A percentile compares a stretch with the other conserved stretches of the same genome.
Conservation (phyloP, 2,888 invertebrate species). For the Zonitis immaculata region DNA sequence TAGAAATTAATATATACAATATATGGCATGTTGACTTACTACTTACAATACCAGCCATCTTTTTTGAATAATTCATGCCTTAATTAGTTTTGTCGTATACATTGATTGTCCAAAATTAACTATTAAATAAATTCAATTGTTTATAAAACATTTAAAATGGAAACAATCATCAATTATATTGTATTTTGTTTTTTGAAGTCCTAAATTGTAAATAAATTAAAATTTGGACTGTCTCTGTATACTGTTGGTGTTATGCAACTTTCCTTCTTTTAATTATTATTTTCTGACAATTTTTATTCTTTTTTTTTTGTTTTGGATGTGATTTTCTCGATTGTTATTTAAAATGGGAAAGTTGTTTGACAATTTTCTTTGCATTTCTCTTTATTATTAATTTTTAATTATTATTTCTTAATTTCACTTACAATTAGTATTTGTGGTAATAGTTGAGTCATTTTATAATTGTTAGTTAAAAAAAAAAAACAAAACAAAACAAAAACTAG, state of each 20-base stretch:
- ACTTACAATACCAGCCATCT: conserved; percentile 16
- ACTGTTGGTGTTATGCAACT: conserved; percentile 22
- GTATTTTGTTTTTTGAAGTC: not conserved
- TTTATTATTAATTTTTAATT: not conserved
- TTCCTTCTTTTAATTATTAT: conserved; percentile 14
- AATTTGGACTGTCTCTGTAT: conserved; percentile 26
- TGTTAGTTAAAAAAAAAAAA: no score
- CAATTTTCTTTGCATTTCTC: conserved; percentile 21
- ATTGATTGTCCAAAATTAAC: conserved; percentile 20
- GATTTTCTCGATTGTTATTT: conserved; percentile 7
- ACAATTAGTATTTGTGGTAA: conserved; percentile 28
- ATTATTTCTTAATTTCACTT: conserved; percentile 13
- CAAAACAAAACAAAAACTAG: no score
- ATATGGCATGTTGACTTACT: conserved; percentile 20
- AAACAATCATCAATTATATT: not conserved
- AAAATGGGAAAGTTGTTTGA: conserved; percentile 23
- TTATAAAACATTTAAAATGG: conserved; percentile 6
- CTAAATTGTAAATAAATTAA: conserved; percentile 14
- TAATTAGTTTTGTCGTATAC: conserved; percentile 20
- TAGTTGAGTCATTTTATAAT: conserved; percentile 28
- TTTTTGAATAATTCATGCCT: conserved; percentile 21
- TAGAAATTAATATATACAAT: conserved; percentile 12
- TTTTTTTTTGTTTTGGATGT: conserved; percentile 10
- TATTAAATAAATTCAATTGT: no score
- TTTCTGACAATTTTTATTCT: conserved; percentile 7